Evolutionary conservation across 1,140 invertebrate species (phyloP).

Genomic region (Formica exsecta): DNA sequence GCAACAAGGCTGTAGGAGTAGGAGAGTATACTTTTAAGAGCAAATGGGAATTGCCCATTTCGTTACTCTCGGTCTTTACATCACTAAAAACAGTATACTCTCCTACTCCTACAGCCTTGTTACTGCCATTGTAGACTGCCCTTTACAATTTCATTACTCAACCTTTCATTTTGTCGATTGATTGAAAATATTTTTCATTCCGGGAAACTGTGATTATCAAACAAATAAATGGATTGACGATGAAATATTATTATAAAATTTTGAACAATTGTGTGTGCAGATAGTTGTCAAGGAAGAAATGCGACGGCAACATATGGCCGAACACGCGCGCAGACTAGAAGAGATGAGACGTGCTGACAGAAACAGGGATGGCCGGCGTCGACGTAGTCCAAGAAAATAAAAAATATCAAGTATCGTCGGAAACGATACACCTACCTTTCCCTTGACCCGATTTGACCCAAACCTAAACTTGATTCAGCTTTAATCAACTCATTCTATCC

Average conservation of each 20-base stretch:
- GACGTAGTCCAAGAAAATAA: slow-evolving; percentile 86
- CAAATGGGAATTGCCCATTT: no score
- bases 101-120: no score
- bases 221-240: not conserved
- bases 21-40: no score
- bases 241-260: not conserved
- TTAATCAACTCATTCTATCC: not conserved
- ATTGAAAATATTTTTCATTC: no score
- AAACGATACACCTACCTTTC: slow-evolving; percentile 65
- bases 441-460: slow-evolving; percentile 44
- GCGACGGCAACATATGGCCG: slow-evolving; percentile 93
- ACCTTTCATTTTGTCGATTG: not conserved
- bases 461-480: slow-evolving; percentile 60
- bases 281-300: slow-evolving; percentile 95
- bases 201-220: not conserved
- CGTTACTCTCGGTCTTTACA: no score
- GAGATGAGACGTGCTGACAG: slow-evolving; percentile 88
- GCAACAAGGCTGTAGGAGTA: no score
- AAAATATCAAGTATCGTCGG: slow-evolving; percentile 49
- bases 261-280: slow-evolving; percentile 83
- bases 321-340: slow-evolving; percentile 92
- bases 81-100: no score
- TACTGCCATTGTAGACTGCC: no score
- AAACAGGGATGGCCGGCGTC: slow-evolving; percentile 82
- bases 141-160: not conserved